These are phyloP conservation scores for Gadus macrocephalus DNA, from an alignment of 2,113 vertebrate species.

Conservation along the genomic window DNA sequence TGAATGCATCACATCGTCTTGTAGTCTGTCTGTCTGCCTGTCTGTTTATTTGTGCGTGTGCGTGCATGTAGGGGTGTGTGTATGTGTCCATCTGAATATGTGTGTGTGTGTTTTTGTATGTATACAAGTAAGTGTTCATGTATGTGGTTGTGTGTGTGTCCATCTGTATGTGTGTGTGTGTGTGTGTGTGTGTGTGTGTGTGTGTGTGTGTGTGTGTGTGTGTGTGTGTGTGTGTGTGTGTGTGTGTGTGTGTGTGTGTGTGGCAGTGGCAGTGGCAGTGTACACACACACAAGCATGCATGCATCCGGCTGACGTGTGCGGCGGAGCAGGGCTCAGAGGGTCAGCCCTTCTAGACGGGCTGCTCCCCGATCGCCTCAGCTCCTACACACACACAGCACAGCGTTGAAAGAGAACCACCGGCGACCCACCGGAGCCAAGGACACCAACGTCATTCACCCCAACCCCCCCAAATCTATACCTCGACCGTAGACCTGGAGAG, in stretches of 20 bases:
- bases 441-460: conserved; percentile 55
- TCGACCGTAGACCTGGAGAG: too few species aligned
- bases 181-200: too few species aligned
- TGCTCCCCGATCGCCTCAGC: conserved; percentile 34
- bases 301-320: conserved; percentile 39
- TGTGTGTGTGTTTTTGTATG: background rate
- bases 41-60: conserved; percentile 15
- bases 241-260: too few species aligned
- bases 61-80: too few species aligned
- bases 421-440: too few species aligned
- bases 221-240: too few species aligned
- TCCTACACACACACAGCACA: conserved; percentile 48
- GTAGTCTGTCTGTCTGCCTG: conserved; percentile 20
- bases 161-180: too few species aligned
- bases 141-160: too few species aligned
- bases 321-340: conserved; percentile 40
- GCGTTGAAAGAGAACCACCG: conserved; percentile 49
- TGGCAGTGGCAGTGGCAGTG: too few species aligned
- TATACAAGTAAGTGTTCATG: too few species aligned
- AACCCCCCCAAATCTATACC: background rate
- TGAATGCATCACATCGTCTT: background rate
- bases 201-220: too few species aligned
- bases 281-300: background rate
- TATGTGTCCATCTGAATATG: background rate
- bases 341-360: conserved; percentile 41